phyloP scores from a whole-genome alignment of 2,797 vertebrate species.

The Ispidina lecontei region DNA sequence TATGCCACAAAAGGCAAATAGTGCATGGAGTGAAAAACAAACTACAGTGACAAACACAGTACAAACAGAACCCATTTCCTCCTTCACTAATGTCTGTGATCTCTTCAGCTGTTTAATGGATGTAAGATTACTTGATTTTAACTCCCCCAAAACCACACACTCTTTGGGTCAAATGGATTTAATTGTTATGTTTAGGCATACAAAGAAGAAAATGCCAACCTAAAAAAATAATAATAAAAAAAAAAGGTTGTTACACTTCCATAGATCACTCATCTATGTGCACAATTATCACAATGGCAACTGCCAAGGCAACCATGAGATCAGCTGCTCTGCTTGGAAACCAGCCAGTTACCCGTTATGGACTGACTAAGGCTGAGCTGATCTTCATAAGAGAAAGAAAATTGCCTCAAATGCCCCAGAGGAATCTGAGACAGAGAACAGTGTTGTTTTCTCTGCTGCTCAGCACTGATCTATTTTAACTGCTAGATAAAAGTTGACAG shows the following conservation, averaged over 20 bases:
- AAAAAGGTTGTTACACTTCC: not conserved
- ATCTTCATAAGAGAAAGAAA: not conserved
- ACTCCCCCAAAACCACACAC: not conserved
- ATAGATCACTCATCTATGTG: not conserved
- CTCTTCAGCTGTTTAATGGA: not conserved
- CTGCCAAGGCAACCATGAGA: not conserved
- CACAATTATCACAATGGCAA: not conserved
- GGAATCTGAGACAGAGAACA: not conserved
- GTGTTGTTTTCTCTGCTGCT: not conserved
- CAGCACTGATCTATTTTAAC: not conserved
- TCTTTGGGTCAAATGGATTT: not conserved
- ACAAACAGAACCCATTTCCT: not conserved
- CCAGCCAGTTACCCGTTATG: rapidly evolving
- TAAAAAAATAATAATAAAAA: not conserved
- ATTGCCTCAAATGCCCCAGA: not conserved
- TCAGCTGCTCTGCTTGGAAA: not conserved
- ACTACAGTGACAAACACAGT: not conserved
- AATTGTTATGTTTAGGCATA: not conserved
- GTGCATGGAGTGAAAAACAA: not conserved
- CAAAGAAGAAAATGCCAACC: not conserved
- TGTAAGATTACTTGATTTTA: not conserved
- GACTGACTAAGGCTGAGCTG: not conserved
- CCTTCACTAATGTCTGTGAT: not conserved
- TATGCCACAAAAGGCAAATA: not conserved
- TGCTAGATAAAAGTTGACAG: not conserved